phyloP scores from a whole-genome alignment of 2,113 vertebrate species.

The Strix aluco region DNA sequence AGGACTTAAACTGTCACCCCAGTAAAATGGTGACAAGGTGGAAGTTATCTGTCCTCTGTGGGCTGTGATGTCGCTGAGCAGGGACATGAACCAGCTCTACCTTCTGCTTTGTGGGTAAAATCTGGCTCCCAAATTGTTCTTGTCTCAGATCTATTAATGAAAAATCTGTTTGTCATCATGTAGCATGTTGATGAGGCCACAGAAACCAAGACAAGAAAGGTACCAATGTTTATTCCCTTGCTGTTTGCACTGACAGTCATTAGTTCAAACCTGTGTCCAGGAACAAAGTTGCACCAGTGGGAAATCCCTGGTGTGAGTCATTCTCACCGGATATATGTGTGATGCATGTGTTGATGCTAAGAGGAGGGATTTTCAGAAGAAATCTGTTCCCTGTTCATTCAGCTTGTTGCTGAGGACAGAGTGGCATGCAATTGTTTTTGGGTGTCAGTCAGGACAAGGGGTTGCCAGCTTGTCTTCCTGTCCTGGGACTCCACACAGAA shows the following conservation, averaged over 20 bases:
- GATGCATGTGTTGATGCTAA: not conserved
- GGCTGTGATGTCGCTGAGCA: not conserved
- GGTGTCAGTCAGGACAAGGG: not conserved
- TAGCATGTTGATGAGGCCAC: not conserved
- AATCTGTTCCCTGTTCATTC: not conserved
- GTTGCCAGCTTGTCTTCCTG: not conserved
- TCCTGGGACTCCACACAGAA: not conserved
- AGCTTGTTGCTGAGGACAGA: fast-evolving
- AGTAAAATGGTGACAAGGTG: not conserved
- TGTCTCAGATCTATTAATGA: not conserved
- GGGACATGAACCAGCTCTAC: not conserved
- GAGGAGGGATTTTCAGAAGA: not conserved
- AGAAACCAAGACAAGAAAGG: not conserved
- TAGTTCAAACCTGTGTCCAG: not conserved
- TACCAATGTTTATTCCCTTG: not conserved
- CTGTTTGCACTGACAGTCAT: not conserved
- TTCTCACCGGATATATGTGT: not conserved
- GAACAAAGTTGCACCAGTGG: not conserved
- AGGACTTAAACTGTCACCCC: not conserved
- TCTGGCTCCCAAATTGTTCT: not conserved
- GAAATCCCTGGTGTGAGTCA: not conserved
- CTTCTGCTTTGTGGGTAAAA: not conserved
- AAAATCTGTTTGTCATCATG: not conserved
- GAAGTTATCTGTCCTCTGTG: not conserved
- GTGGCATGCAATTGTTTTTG: not conserved